Base-by-base conservation (phyloP, 1,140 invertebrate genomes). In the Pectinophora gossypiella region DNA sequence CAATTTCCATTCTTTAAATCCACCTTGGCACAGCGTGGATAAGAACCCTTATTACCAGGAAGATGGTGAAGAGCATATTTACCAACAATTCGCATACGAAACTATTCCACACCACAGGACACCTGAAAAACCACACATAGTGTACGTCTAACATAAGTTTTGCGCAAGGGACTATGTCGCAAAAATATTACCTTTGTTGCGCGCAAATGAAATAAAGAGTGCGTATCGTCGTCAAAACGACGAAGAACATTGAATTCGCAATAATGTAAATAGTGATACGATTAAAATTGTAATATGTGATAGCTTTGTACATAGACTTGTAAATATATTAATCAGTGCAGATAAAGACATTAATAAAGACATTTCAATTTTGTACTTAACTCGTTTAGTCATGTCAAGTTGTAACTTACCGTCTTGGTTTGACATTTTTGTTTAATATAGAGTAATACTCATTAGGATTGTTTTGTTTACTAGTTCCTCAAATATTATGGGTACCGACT, bases 41-140 rank as follows among this genome's bases (percentile, higher is more conserved):
- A 90, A 90, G 65, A 83, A 88, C 64, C 88, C 87, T 45, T 86
- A 82, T 56, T 85, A 83, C 47, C 82, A 88, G 52, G 88, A 88
- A 48, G 85, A 88, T 48, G 86, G 82, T 54, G 83, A 85, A 54
- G 84, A 89, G 54, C 88, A 90, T 67, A 90, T 90, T 69, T 90
- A 90, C 64, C 89, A 89, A 66, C 89, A 90, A 54, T 89, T 90
- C 54, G 89, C 89, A n/a, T 88, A 89, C 53, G 87, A 89, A 70
- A 88, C 88, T 21, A 90, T 90, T 20, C 83, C 88, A 58, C 81
- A 77, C 48, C 85, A 89, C 56, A 76, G 85, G 61, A 87, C 87
- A 54, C 88, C 85, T 64, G 80, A 89, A 51, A 89, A 90, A 72
- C 90, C 90, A 45, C 90, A 91, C 72, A 91, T 91, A 87, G 90